These are phyloP conservation scores for Ormia ochracea DNA, from an alignment of 2,888 invertebrate species.

Conservation along the genomic window DNA sequence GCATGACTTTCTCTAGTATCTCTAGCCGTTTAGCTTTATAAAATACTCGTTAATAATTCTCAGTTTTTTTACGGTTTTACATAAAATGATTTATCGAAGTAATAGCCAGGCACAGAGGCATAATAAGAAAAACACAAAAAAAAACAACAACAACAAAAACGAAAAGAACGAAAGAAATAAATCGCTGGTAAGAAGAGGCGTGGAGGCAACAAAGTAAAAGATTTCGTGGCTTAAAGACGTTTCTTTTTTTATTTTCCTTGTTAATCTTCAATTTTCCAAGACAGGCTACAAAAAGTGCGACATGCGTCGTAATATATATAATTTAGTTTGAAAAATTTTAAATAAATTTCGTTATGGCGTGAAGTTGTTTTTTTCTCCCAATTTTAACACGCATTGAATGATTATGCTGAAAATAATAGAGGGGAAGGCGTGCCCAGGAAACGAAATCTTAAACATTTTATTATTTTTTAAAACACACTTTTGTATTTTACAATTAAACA, in stretches of 20 bases:
- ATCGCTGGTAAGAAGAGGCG: neutral
- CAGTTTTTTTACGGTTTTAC: conserved; percentile 12
- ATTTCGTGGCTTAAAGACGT: neutral
- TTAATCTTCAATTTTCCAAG: conserved; percentile 20
- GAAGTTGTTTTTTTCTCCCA: neutral
- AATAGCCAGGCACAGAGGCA: neutral
- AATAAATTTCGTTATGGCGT: conserved; percentile 21
- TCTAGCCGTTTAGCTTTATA: neutral
- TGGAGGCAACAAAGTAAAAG: neutral
- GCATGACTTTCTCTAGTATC: conserved; percentile 17
- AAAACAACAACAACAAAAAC: too few relatives aligned
- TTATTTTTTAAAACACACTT: neutral
- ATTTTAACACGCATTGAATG: conserved; percentile 6
- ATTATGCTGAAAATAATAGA: neutral
- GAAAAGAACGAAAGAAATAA: too few relatives aligned
- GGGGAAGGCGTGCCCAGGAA: neutral
- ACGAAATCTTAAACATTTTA: neutral
- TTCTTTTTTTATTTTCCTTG: too few relatives aligned
- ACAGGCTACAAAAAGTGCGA: neutral
- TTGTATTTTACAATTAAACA: too few relatives aligned
- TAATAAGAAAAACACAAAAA: neutral
- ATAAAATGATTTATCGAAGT: conserved; percentile 43
- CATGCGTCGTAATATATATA: conserved; percentile 4
- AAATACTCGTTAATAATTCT: conserved; percentile 13
- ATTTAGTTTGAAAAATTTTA: conserved; percentile 12